phyloP scores from a whole-genome alignment of 2,797 vertebrate species.

The Semaprochilodus insignis region DNA sequence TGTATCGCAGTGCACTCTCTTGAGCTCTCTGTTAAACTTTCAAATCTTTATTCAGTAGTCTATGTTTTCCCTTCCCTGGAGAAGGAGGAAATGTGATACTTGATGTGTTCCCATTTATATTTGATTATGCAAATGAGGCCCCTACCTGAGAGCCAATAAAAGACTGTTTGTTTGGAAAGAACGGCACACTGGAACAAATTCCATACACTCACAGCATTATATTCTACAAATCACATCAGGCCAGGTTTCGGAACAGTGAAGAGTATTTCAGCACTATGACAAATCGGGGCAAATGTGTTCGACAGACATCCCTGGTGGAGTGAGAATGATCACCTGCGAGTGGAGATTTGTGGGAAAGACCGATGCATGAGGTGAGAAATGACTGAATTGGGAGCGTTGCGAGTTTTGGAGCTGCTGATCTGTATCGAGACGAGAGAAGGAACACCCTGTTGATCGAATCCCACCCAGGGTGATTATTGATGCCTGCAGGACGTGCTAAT shows the following conservation, averaged over 20 bases:
- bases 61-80: not conserved
- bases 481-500: slow-evolving; percentile 10
- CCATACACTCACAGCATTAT: not conserved
- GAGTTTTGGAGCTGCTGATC: not conserved
- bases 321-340: slow-evolving; percentile 5
- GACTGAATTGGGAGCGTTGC: slow-evolving; percentile 8
- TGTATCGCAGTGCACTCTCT: not conserved
- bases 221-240: slow-evolving; percentile 13
- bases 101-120: slow-evolving; percentile 15
- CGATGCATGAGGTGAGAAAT: not conserved
- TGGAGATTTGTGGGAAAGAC: not conserved
- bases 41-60: not conserved
- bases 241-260: not conserved
- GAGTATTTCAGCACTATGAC: slow-evolving; percentile 16
- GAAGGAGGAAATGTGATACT: not conserved
- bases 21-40: not conserved
- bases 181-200: slow-evolving; percentile 2
- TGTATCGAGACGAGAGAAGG: slow-evolving; percentile 6
- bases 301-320: not conserved
- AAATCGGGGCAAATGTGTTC: slow-evolving; percentile 7
- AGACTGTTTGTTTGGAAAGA: slow-evolving; percentile 3
- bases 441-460: slow-evolving; percentile 14
- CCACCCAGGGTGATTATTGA: slow-evolving; percentile 32
- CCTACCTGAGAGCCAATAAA: slow-evolving; percentile 19
- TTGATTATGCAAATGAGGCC: slow-evolving; percentile 20